Evolutionary conservation across 1,140 invertebrate species (phyloP).

Genomic region (Nilaparvata lugens): DNA sequence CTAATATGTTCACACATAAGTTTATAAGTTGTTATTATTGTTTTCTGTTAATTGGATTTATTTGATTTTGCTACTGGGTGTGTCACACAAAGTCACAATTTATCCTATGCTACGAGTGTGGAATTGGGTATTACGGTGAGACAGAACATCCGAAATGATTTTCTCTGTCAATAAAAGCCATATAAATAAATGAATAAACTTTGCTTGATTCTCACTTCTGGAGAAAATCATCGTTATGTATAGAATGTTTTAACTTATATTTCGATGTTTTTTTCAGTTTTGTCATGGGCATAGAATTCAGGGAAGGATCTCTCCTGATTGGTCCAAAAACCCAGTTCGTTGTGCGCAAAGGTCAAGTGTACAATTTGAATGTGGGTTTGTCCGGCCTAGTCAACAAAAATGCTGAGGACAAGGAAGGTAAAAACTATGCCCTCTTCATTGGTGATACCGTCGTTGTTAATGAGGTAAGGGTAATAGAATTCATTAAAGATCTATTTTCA

Average conservation of each 20-base stretch:
- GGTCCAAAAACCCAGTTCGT: conserved; percentile 74
- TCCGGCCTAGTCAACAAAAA: conserved; percentile 78
- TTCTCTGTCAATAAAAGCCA: too few species aligned
- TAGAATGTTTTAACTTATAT: neutral
- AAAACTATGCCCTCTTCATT: conserved; percentile 89
- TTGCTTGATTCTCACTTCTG: neutral
- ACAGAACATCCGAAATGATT: too few species aligned
- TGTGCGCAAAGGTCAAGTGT: conserved; percentile 93
- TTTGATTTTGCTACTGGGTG: too few species aligned
- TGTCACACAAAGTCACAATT: too few species aligned
- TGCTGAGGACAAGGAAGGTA: conserved; percentile 74
- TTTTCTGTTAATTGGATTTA: too few species aligned
- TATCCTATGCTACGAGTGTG: too few species aligned
- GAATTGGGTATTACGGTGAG: neutral
- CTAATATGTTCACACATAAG: too few species aligned
- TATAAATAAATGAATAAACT: too few species aligned
- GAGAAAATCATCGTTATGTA: neutral
- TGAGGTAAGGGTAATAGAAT: conserved; percentile 48
- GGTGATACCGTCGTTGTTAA: conserved; percentile 95
- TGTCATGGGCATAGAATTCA: conserved; percentile 96
- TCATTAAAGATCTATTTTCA: too few species aligned
- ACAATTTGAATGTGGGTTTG: conserved; percentile 92
- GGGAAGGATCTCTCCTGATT: conserved; percentile 87
- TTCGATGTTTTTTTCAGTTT: conserved; percentile 44
- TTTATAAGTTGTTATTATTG: too few species aligned